Conservation (phyloP, 2,888 invertebrate genomes). For the Caenorhabditis uteleia region DNA sequence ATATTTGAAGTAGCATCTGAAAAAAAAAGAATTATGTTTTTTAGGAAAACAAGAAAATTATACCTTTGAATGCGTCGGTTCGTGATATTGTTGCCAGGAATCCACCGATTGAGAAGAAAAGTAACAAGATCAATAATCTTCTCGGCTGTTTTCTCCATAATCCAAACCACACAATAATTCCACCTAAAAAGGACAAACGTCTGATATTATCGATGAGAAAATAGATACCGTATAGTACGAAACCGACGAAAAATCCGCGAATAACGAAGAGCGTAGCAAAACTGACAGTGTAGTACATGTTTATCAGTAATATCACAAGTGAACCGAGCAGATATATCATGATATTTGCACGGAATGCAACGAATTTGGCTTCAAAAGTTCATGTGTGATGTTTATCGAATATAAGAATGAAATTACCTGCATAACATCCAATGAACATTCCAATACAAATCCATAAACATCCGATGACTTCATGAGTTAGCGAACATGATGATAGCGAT, state of each 20-base stretch:
- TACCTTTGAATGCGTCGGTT: conserved; percentile 7
- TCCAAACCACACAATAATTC: conserved; percentile 33
- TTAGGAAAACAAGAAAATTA: neutral
- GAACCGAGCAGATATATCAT: conserved; percentile 23
- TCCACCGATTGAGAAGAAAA: conserved; percentile 33
- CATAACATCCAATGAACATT: conserved; percentile 26
- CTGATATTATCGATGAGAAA: neutral
- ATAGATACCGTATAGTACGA: conserved; percentile 13
- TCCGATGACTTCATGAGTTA: conserved; percentile 15
- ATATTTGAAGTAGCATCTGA: conserved; percentile 12
- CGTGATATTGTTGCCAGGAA: conserved; percentile 17
- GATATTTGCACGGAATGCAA: conserved; percentile 21
- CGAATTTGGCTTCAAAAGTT: conserved; percentile 14
- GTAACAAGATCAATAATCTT: conserved; percentile 21
- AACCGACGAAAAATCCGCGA: conserved; percentile 34
- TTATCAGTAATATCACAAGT: conserved; percentile 18
- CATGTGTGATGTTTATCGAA: neutral
- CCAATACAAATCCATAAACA: conserved; percentile 39
- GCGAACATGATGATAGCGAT: conserved; percentile 12
- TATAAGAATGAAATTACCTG: conserved; percentile 6
- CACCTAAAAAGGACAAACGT: conserved; percentile 16
- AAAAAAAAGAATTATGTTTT: neutral
- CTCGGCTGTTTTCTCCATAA: conserved; percentile 40
- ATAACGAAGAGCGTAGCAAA: conserved; percentile 18
- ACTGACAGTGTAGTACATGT: conserved; percentile 9